These are phyloP conservation scores for Urocolius indicus DNA, from an alignment of 2,113 vertebrate species.

Conservation along the genomic window DNA sequence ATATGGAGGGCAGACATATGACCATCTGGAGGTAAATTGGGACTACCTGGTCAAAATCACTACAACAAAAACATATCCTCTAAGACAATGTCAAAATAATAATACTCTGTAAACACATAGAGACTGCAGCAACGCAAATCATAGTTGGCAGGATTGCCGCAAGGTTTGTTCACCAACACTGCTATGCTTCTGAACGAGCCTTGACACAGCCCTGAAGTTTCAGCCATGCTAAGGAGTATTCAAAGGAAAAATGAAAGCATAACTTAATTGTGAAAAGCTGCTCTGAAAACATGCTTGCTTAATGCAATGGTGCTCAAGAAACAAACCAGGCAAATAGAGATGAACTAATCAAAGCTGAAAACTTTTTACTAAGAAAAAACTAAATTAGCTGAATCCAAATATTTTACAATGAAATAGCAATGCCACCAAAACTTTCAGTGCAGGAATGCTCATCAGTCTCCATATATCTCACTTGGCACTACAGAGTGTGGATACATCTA, in stretches of 20 bases:
- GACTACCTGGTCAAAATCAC: conserved; percentile 45
- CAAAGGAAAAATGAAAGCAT: neutral
- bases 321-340: neutral
- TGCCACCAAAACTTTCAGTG: neutral
- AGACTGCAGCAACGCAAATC: neutral
- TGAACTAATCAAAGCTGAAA: neutral
- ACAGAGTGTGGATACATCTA: neutral
- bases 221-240: neutral
- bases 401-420: neutral
- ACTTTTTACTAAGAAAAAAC: neutral
- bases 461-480: neutral
- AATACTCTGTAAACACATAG: neutral
- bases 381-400: neutral
- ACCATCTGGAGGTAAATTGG: neutral
- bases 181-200: neutral
- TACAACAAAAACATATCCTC: conserved; percentile 26
- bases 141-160: conserved; percentile 18
- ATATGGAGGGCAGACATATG: neutral
- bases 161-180: conserved; percentile 11
- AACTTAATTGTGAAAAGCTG: conserved; percentile 16
- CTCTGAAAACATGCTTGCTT: neutral
- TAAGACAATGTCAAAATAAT: conserved; percentile 19
- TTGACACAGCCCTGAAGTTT: conserved; percentile 37
- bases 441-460: neutral
- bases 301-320: neutral